Conservation (phyloP, 1,140 invertebrate species). For the Ephestia elutella region DNA sequence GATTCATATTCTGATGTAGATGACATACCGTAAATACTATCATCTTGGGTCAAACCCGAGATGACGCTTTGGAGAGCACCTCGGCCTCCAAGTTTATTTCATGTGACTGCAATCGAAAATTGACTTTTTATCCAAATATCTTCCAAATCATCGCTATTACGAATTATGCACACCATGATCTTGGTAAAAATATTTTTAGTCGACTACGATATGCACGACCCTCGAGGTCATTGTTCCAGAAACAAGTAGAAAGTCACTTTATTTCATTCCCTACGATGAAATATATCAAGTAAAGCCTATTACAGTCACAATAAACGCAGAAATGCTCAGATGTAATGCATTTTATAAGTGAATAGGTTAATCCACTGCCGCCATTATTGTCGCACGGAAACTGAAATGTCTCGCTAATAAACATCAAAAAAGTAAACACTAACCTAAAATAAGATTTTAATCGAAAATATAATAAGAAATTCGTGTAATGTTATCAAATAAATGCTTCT, state of each 20-base stretch:
- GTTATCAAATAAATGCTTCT: background rate
- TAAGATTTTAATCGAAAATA: conserved; percentile 24
- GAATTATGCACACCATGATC: conserved; percentile 45
- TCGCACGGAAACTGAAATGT: conserved; percentile 68
- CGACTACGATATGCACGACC: conserved; percentile 51
- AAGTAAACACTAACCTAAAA: conserved; percentile 68
- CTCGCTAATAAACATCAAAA: conserved; percentile 66
- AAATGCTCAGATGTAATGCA: conserved; percentile 31
- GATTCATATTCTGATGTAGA: conserved; percentile 70
- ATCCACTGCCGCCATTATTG: conserved; percentile 72
- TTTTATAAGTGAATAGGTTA: conserved; percentile 67
- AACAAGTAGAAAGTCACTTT: conserved; percentile 60
- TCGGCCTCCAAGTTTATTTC: conserved; percentile 61
- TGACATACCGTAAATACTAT: conserved; percentile 71
- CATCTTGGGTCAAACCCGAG: conserved; percentile 73
- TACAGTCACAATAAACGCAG: conserved; percentile 36
- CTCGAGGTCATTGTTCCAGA: conserved; percentile 69
- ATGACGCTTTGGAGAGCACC: conserved; percentile 60
- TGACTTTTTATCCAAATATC: conserved; percentile 58
- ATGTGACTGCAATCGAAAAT: conserved; percentile 71
- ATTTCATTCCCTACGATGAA: conserved; percentile 59
- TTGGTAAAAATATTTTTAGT: conserved; percentile 65
- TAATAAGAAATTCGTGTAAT: conserved; percentile 6
- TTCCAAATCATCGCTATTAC: conserved; percentile 44
- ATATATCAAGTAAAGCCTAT: conserved; percentile 51